phyloP scores from a whole-genome alignment of 1,140 invertebrate genomes.

The Drosophila ogumai region DNA sequence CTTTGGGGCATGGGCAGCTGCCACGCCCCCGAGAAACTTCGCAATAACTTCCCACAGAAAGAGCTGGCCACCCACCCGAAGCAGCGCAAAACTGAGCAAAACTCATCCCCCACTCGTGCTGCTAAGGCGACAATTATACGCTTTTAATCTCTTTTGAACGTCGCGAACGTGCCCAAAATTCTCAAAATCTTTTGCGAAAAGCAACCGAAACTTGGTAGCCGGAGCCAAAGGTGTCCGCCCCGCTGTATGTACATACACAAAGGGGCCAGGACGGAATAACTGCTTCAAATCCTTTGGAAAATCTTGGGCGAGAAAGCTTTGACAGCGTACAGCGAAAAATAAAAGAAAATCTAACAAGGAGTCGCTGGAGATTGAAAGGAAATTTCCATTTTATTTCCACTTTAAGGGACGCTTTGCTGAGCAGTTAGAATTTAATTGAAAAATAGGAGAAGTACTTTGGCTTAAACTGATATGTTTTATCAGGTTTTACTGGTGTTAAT shows the following conservation, averaged over 20 bases:
- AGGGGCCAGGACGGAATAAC: constrained; percentile 16
- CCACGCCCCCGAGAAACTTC: constrained; percentile 60
- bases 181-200: constrained; percentile 70
- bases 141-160: constrained; percentile 84
- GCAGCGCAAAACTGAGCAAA: constrained; percentile 8
- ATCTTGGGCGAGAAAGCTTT: constrained; percentile 28
- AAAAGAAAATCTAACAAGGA: constrained; percentile 30
- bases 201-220: constrained; percentile 38
- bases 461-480: too few species aligned
- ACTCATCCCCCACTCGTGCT: constrained; percentile 23
- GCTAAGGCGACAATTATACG: constrained; percentile 83
- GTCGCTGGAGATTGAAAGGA: constrained; percentile 26
- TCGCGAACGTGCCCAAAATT: constrained; percentile 82
- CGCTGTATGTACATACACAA: constrained; percentile 23
- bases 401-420: not conserved
- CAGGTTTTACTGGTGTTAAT: too few species aligned
- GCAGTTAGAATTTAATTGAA: constrained; percentile 10
- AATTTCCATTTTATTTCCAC: constrained; percentile 27
- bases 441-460: not conserved
- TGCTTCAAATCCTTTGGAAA: constrained; percentile 51
- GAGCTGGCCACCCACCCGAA: not conserved
- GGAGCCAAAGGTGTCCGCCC: constrained; percentile 39
- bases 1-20: constrained; percentile 6
- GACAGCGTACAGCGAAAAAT: constrained; percentile 21
- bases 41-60: constrained; percentile 59